phyloP scores from a whole-genome alignment of 2,797 vertebrate species.

The Rhynchotus rufescens region DNA sequence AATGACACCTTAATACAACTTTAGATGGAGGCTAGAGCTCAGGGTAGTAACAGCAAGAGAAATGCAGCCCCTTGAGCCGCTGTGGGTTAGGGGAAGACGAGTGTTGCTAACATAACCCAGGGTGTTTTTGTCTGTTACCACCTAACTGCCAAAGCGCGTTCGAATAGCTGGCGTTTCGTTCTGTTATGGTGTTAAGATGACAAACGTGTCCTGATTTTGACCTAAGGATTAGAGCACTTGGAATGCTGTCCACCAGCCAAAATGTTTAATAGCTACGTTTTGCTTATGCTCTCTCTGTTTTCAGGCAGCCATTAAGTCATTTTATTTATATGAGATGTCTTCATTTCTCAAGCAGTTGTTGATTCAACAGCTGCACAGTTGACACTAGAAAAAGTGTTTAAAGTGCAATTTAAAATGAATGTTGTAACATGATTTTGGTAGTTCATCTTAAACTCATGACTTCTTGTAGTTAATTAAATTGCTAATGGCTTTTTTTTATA shows the following conservation, averaged over 20 bases:
- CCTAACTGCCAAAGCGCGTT: not conserved
- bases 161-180: not conserved
- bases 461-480: not conserved
- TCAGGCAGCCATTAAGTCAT: not conserved
- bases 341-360: constrained; percentile 6
- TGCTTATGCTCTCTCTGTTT: not conserved
- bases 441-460: not conserved
- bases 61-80: not conserved
- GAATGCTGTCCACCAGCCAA: not conserved
- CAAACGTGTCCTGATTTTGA: not conserved
- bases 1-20: not conserved
- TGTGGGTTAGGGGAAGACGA: not conserved
- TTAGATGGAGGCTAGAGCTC: not conserved
- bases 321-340: not conserved
- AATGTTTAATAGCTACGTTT: not conserved
- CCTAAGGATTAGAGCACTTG: not conserved
- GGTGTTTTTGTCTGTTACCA: not conserved
- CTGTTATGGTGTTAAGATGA: not conserved
- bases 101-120: not conserved
- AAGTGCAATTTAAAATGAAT: not conserved
- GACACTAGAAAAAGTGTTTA: not conserved
- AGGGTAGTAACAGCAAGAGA: not conserved
- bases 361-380: not conserved
- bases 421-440: not conserved
- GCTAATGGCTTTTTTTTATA: not conserved